Conservation (phyloP, 2,113 vertebrate genomes). For the sheep (Ovis aries) region ARS-UI_Ramb_v3.0 NC_056055.1:49563001-49563500, state of each 20-base stretch:
- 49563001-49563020: neutral
- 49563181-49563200: neutral
- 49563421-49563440: no score
- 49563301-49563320: no score
- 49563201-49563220: neutral
- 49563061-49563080: neutral
- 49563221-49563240: no score
- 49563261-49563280: neutral
- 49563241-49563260: neutral
- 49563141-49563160: neutral
- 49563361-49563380: neutral
- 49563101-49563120: neutral
- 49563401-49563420: neutral
- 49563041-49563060: neutral
- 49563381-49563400: neutral
- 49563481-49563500: neutral
- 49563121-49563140: neutral
- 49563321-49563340: accelerated
- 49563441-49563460: neutral
- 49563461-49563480: neutral
- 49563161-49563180: neutral
- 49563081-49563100: neutral
- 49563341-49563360: neutral
- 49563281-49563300: neutral
- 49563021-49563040: neutral